Conservation (phyloP, 2,888 invertebrate species). For the Heteromurus nitidus region DNA sequence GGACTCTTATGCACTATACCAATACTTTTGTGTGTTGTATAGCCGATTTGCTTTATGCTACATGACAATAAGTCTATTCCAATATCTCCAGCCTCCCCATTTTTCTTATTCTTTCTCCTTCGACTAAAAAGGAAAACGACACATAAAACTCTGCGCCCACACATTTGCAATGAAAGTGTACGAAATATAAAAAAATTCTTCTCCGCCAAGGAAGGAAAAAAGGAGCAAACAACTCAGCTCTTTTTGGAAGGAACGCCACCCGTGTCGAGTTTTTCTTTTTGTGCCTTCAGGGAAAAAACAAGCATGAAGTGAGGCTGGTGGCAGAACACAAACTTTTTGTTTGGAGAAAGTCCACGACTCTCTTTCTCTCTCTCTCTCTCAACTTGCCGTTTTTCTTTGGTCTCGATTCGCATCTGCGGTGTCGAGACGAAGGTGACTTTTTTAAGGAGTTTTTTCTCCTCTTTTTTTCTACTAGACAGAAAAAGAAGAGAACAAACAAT, state of each 20-base stretch:
- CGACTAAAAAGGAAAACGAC: no score
- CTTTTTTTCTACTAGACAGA: neutral
- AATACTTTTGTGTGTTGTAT: no score
- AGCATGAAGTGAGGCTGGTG: neutral
- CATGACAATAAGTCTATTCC: no score
- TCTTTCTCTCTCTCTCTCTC: no score
- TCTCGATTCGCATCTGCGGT: conserved; percentile 13
- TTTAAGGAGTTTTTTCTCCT: neutral
- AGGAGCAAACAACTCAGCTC: neutral
- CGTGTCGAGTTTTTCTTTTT: neutral
- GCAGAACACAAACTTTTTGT: conserved; percentile 8
- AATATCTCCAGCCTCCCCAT: no score
- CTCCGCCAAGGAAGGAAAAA: neutral
- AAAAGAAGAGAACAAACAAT: neutral
- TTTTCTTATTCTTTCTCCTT: no score
- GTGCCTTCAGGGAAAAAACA: conserved; percentile 9
- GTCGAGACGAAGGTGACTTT: conserved; percentile 12
- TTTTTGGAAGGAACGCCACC: conserved; percentile 1
- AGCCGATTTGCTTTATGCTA: no score
- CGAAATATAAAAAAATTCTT: conserved; percentile 5
- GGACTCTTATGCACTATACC: no score
- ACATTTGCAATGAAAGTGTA: neutral
- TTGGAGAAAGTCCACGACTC: neutral
- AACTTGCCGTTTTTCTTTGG: conserved; percentile 14
- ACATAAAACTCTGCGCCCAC: conserved; percentile 3